These are phyloP conservation scores for Drosophila parabipectinata DNA, from an alignment of 1,140 invertebrate species.

Conservation along the genomic window DNA sequence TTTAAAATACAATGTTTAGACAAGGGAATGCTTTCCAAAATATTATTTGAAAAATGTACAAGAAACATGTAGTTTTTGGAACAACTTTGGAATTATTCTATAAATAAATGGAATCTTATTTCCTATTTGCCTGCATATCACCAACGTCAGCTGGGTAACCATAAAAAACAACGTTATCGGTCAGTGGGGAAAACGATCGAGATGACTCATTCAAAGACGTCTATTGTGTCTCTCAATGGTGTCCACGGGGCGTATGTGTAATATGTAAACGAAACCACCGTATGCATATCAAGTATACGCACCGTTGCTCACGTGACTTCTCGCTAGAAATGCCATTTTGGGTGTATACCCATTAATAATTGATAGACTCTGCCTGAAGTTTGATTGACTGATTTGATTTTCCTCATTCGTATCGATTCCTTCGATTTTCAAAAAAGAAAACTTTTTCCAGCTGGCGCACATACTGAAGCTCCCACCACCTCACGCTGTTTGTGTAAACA, in stretches of 20 bases:
- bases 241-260: slow-evolving; percentile 42
- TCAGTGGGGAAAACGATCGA: not conserved
- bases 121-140: not conserved
- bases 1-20: not conserved
- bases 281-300: slow-evolving; percentile 54
- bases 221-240: slow-evolving; percentile 4
- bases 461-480: not conserved
- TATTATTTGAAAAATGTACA: not conserved
- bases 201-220: slow-evolving; percentile 17
- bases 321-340: slow-evolving; percentile 2
- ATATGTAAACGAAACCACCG: not conserved
- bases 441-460: not conserved
- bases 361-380: not conserved
- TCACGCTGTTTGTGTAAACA: slow-evolving; percentile 41
- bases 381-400: slow-evolving; percentile 7
- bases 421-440: not conserved
- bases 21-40: not conserved
- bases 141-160: not conserved
- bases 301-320: slow-evolving; percentile 22
- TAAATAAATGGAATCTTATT: not conserved
- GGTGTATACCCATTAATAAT: slow-evolving; percentile 3
- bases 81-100: not conserved
- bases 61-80: not conserved
- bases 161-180: slow-evolving; percentile 11
- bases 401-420: slow-evolving; percentile 2